Percentiles rank a stretch among this genome's conserved stretches.
These are phyloP conservation scores for Macrotis lagotis DNA, from an alignment of 2,113 vertebrate species.

Conservation along the genomic window DNA sequence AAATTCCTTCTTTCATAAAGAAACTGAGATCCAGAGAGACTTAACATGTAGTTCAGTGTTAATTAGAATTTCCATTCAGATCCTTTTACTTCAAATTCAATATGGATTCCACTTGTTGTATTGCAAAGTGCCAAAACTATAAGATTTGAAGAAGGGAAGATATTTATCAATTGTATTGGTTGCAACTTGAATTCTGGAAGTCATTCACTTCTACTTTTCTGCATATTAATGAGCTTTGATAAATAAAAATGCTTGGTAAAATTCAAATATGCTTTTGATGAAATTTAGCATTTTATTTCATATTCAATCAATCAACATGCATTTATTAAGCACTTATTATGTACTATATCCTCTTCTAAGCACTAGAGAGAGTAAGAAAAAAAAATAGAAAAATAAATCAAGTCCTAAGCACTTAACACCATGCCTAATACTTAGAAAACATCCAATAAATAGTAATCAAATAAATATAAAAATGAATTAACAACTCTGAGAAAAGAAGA, in stretches of 20 bases:
- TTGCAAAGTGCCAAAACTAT: background rate
- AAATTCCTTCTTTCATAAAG: background rate
- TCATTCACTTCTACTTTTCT: constrained; percentile 14
- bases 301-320: background rate
- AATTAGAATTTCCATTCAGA: background rate
- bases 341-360: background rate
- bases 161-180: background rate
- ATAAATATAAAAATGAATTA: background rate
- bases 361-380: constrained; percentile 11
- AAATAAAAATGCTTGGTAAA: constrained; percentile 1
- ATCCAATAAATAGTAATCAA: background rate
- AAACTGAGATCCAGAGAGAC: background rate
- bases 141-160: constrained; percentile 1
- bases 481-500: background rate
- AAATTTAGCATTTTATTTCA: constrained; percentile 48
- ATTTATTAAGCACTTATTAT: background rate
- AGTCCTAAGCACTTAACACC: background rate
- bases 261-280: constrained; percentile 40
- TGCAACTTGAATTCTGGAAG: background rate
- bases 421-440: background rate
- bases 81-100: background rate
- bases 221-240: constrained; percentile 12
- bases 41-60: background rate
- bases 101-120: background rate
- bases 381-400: background rate